Conservation (phyloP, 2,113 vertebrate genomes). For the Conger conger region DNA sequence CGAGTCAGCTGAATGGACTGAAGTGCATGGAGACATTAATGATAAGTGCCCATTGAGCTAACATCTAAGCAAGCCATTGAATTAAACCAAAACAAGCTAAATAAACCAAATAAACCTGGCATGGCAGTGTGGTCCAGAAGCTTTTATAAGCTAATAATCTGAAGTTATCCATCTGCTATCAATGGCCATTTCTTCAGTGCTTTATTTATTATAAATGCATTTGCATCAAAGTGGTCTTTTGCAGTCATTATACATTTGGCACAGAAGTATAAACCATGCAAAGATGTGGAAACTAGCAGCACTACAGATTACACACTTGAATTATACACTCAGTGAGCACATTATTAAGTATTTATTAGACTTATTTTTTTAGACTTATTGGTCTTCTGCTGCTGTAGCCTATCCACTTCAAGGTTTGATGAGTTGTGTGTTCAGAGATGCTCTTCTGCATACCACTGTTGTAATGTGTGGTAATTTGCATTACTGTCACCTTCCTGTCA, state of each 20-base stretch:
- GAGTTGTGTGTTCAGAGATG: too few relatives aligned
- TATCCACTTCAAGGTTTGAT: too few relatives aligned
- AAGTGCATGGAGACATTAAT: background rate
- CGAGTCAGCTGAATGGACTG: background rate
- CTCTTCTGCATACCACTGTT: too few relatives aligned
- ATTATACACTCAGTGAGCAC: too few relatives aligned
- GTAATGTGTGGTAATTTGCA: too few relatives aligned
- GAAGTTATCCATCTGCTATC: slow-evolving; percentile 13
- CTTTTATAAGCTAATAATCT: slow-evolving; percentile 15
- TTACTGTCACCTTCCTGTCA: too few relatives aligned
- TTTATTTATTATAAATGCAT: background rate
- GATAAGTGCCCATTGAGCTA: background rate
- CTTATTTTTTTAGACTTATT: too few relatives aligned
- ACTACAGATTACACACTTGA: background rate
- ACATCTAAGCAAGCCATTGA: background rate
- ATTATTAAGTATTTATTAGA: too few relatives aligned
- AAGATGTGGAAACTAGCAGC: background rate
- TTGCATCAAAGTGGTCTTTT: background rate
- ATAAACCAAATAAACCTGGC: background rate
- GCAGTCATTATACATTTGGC: background rate
- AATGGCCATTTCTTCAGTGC: background rate
- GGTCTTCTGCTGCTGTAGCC: too few relatives aligned
- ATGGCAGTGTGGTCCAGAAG: background rate
- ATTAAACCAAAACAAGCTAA: background rate
- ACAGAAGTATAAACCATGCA: background rate